Base-by-base conservation (phyloP, 1,140 invertebrate genomes). In the Neodiprion lecontei region DNA sequence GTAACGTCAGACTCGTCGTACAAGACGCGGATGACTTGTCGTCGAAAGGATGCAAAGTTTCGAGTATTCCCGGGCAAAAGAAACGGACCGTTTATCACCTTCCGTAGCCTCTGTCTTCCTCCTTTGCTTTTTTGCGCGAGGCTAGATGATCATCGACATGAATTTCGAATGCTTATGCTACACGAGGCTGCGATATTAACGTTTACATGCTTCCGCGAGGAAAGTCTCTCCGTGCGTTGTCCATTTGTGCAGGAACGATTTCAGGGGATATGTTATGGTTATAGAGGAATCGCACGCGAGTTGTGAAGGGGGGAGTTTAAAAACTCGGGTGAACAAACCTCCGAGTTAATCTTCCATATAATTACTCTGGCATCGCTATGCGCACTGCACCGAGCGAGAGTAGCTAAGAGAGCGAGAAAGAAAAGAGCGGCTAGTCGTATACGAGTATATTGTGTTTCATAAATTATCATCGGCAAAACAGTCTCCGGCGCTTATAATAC, bases 381-480 rank as follows among this genome's bases (percentile, higher is more conserved):
- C 28, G 28, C 28, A 40, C 1, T 40, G 28, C 28, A 40, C 28
- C 28, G 28, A 40, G 17, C 17, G 28, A 40, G 28, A 40, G 28
- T 40, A 40, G 4, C 28, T 40, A 40, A 40, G 28, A 40, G 28
- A 1, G 28, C 0, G 28, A 40, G 28, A 40, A 40, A 40, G 28
- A 40, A 40, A 40, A 40, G 28, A 40, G 28, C 28, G 5, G 28
- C 28, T 40, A 21, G 28, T 61, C 53, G 53, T 5, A 17, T 14
- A n/a, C n/a, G n/a, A n/a, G n/a, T n/a, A 12, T 61, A 61, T 61
- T 14, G 11, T 61, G 53, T 61, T 61, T 61, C 53, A 61, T 61
- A 61, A 61, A 61, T 61, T 61, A 61, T 61, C 53, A 61, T 61
- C 53, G 53, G 53, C 53, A 61, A 61, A 9, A 61, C 53, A 61